phyloP scores from a whole-genome alignment of 1,140 invertebrate species.

The Hormaphis cornu region DNA sequence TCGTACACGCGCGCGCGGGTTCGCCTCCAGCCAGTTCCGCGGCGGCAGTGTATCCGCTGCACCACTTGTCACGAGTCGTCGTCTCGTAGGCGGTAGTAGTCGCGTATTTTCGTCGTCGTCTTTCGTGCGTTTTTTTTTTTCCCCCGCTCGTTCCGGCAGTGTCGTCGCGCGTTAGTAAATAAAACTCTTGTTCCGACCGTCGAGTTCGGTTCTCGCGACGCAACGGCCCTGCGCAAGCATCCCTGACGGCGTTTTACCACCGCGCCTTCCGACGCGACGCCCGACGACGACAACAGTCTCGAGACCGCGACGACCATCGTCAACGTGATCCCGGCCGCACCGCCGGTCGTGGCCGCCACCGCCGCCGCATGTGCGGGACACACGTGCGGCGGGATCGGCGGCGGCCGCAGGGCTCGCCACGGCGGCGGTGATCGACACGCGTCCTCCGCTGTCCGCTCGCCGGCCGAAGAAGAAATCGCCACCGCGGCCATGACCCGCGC shows the following conservation, averaged over 20 bases:
- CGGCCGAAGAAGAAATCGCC: no score
- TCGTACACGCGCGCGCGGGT: constrained; percentile 1
- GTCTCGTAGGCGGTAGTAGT: neutral
- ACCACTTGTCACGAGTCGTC: constrained; percentile 1
- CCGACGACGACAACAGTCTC: neutral
- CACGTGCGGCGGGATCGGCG: constrained; percentile 21
- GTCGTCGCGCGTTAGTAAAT: neutral
- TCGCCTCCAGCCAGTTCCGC: neutral
- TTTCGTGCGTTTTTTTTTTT: neutral
- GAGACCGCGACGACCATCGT: neutral
- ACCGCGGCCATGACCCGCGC: no score
- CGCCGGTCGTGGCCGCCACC: constrained; percentile 14
- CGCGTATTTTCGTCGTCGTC: neutral
- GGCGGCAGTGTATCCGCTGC: neutral
- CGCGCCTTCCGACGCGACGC: no score
- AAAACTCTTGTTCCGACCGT: no score
- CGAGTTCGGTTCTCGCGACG: no score
- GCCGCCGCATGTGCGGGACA: constrained; percentile 23
- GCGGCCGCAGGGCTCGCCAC: constrained; percentile 9
- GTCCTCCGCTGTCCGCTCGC: neutral
- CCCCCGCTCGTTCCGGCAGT: no score
- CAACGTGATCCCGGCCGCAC: constrained; percentile 1
- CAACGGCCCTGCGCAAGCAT: no score
- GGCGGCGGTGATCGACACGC: neutral
- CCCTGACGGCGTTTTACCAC: no score